A percentile compares a stretch with the other conserved stretches of the same genome.
Conservation (phyloP, 2,113 vertebrate genomes). For the Falco punctatus region DNA sequence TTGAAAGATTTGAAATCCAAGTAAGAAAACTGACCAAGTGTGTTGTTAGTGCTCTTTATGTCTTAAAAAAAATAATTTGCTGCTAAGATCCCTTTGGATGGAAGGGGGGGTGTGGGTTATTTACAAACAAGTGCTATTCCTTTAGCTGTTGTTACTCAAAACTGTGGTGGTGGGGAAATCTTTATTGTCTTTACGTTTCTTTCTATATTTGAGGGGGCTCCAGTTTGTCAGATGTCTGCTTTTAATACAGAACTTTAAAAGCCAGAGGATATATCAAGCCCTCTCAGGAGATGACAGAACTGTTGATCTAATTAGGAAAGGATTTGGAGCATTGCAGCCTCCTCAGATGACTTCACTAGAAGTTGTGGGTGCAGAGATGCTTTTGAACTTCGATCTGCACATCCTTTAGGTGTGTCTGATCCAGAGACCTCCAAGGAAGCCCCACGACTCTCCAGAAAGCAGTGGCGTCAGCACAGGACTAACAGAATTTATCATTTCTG, state of each 20-base stretch:
- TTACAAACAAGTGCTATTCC: conserved; percentile 24
- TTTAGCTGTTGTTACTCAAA: background rate
- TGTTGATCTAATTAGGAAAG: conserved; percentile 30
- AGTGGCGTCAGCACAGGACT: background rate
- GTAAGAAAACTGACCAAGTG: background rate
- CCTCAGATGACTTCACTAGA: background rate
- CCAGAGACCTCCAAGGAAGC: background rate
- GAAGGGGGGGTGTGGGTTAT: background rate
- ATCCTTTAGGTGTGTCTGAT: background rate
- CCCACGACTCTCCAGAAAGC: background rate
- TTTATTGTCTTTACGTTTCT: background rate
- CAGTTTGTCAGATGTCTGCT: background rate
- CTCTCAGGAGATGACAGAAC: background rate
- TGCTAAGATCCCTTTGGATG: background rate
- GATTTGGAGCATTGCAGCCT: background rate
- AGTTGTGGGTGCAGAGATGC: background rate
- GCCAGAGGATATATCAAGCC: background rate
- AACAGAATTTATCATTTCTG: background rate
- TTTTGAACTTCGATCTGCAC: background rate
- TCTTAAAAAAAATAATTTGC: background rate
- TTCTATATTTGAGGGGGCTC: background rate
- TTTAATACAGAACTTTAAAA: conserved; percentile 26
- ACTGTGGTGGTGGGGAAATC: background rate
- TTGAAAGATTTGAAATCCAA: background rate
- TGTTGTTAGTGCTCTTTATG: background rate